Evolutionary conservation across 2,888 invertebrate species (phyloP).

Genomic region (Drosophila diplacantha): DNA sequence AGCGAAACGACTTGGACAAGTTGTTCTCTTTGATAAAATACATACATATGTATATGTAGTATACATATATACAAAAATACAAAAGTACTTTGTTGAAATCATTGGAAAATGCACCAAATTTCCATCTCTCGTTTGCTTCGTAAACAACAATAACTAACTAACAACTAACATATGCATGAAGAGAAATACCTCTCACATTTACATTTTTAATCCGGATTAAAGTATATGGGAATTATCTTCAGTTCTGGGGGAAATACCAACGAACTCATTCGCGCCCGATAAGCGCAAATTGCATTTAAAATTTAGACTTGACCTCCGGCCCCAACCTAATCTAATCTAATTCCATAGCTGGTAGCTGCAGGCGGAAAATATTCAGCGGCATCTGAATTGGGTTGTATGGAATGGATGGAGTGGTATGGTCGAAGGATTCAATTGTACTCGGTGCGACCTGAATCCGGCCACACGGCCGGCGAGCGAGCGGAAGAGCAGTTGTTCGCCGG

Average conservation of each 20-base stretch:
- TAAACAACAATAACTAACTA: background rate
- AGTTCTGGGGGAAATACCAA: background rate
- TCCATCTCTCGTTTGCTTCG: background rate
- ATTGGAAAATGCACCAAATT: background rate
- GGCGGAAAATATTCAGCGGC: conserved; percentile 27
- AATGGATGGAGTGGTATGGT: conserved; percentile 24
- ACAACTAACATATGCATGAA: background rate
- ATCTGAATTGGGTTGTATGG: conserved; percentile 30
- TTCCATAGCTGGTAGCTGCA: conserved; percentile 41
- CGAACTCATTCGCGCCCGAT: conserved; percentile 5
- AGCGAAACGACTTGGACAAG: background rate
- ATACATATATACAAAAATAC: background rate
- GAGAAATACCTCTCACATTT: background rate
- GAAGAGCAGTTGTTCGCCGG: conserved; percentile 14
- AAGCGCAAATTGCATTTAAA: conserved; percentile 59
- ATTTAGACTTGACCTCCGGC: conserved; percentile 46
- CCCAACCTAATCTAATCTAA: conserved; percentile 46
- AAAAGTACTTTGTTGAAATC: background rate
- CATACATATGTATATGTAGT: no score
- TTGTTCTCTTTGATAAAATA: background rate
- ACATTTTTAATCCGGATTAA: background rate
- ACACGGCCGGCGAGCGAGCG: conserved; percentile 12
- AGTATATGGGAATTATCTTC: background rate
- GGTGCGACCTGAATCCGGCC: conserved; percentile 38
- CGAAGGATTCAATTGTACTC: conserved; percentile 50